Evolutionary conservation across 1,140 invertebrate genomes (phyloP).

Genomic region (Bombus polaris): DNA sequence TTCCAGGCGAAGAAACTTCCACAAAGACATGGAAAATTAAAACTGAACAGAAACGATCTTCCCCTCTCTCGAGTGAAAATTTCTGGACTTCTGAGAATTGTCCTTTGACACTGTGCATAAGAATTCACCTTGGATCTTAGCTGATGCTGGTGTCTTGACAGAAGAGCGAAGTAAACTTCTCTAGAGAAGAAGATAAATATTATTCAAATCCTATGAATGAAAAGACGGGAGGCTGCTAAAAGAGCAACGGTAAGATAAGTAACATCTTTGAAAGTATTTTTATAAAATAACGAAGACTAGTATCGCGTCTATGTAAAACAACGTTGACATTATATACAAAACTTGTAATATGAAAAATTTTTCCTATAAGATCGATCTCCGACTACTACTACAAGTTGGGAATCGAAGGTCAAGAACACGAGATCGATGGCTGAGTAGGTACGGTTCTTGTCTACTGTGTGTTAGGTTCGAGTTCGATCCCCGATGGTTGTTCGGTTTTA

Average conservation of each 20-base stretch:
- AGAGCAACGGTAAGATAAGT: too few relatives aligned
- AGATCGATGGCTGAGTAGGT: not conserved
- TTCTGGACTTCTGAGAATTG: not conserved
- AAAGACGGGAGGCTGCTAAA: too few relatives aligned
- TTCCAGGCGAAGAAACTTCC: not conserved
- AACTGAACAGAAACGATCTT: conserved; percentile 15
- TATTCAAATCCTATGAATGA: not conserved
- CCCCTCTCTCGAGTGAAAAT: not conserved
- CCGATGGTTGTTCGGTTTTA: not conserved
- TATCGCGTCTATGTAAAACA: too few relatives aligned
- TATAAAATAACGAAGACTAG: not conserved
- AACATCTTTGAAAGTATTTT: not conserved
- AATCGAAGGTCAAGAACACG: not conserved
- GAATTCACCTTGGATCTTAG: not conserved
- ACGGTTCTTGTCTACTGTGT: not conserved
- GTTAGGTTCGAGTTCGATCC: not conserved
- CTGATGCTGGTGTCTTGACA: not conserved
- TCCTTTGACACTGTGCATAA: not conserved
- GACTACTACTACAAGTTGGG: too few relatives aligned
- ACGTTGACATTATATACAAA: too few relatives aligned
- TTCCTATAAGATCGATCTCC: not conserved
- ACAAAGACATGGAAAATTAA: conserved; percentile 17
- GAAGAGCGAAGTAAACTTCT: not conserved
- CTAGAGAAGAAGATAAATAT: not conserved
- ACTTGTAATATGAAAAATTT: too few relatives aligned